Base-by-base conservation (phyloP, 2,797 vertebrate genomes). In the Cossypha heuglini region DNA sequence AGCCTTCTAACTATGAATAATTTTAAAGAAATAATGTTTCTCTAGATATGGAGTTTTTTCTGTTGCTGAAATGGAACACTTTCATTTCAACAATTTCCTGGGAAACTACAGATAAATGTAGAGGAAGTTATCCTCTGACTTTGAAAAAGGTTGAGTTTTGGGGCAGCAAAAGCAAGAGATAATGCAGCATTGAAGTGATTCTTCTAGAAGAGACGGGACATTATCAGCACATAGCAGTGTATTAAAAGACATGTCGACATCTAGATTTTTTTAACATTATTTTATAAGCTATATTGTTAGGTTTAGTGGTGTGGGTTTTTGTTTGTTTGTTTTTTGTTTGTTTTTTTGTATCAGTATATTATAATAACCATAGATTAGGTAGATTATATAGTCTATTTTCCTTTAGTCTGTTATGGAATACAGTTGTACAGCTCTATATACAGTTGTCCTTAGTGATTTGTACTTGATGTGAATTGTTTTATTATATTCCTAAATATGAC, bases 401-500 rank as follows among this genome's bases (percentile, higher is more conserved):
- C 40, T 86, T 92, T 43, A 55, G 10, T 6, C 86, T 81, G 11
- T 40, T 85, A 38, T 17, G 33, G n/a, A 79, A 62, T 89, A 9
- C 11, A 62, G 13, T 37, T 66, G 9, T 58, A 5, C 5, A 58
- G 4, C 40, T 74, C 5, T 16, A 20, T 43, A 37, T 52, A 19
- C 5, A n/a, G 54, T 78, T 69, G 10, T 43, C 31, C 22, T 57
- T 63, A 73, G 4, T 75, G 25, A 13, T 79, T 63, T 84, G 29
- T 67, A 61, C 31, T 92, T 54, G 21, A 61, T 93, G 49, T 85
- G 81, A 55, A 61, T 75, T 82, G 5, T 64, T 77, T n/a, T 77
- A 24, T 48, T 87, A 11, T 67, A 26, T 51, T 89, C 31, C 31
- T 97, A 95, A 97, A 91, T 76, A 84, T 94, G 83, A 96, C 95